Evolutionary conservation across 2,113 vertebrate species (phyloP).

Genomic region (Machaerirhynchus nigripectus): DNA sequence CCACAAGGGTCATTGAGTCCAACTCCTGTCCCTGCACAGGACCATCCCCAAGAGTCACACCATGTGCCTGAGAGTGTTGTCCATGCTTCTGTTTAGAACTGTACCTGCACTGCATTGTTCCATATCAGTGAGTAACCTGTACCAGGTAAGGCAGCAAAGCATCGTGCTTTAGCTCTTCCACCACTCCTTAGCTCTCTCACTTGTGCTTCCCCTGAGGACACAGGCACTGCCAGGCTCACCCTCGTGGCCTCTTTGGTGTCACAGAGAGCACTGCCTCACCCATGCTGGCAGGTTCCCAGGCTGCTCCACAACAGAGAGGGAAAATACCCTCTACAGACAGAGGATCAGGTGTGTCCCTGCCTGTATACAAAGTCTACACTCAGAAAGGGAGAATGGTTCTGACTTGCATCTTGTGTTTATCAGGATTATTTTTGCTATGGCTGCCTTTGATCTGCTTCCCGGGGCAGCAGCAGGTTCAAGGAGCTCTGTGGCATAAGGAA

Average conservation of each 20-base stretch:
- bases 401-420: background rate
- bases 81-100: background rate
- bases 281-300: background rate
- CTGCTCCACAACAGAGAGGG: background rate
- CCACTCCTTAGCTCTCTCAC: background rate
- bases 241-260: background rate
- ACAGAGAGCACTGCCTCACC: background rate
- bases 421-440: background rate
- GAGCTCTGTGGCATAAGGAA: background rate
- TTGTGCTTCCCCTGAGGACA: background rate
- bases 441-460: background rate
- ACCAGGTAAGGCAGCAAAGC: background rate
- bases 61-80: background rate
- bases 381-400: background rate
- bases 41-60: background rate
- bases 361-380: background rate
- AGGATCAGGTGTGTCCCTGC: background rate
- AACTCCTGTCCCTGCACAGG: background rate
- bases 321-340: background rate
- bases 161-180: background rate
- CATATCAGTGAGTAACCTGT: background rate
- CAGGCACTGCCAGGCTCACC: background rate
- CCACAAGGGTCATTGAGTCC: background rate
- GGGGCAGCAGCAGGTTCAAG: background rate
- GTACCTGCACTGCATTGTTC: background rate